phyloP scores from a whole-genome alignment of 2,797 vertebrate species.

The Argya squamiceps region DNA sequence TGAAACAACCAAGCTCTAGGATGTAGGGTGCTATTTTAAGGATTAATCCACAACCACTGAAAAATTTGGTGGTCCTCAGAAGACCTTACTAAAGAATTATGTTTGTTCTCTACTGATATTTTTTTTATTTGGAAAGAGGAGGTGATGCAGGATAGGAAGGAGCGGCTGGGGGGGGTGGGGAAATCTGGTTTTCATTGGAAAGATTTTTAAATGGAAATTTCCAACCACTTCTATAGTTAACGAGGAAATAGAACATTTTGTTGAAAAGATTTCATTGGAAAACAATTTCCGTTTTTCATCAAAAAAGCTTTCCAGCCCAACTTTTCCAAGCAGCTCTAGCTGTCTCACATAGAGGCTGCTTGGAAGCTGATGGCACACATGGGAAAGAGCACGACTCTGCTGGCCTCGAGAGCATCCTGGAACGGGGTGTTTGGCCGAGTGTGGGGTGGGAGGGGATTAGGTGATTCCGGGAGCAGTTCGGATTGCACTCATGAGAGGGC shows the following conservation, averaged over 20 bases:
- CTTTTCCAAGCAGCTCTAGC: conserved; percentile 8
- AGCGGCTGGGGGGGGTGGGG: neutral
- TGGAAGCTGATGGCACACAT: conserved; percentile 2
- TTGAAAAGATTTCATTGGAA: conserved; percentile 52
- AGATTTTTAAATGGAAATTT: conserved; percentile 51
- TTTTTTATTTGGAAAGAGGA: neutral
- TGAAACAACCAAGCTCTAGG: neutral
- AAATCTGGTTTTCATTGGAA: conserved; percentile 57
- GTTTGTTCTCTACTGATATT: neutral
- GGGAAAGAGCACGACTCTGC: neutral
- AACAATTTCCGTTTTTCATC: conserved; percentile 52
- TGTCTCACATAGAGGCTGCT: neutral
- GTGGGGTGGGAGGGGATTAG: rapidly evolving
- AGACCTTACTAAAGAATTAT: neutral
- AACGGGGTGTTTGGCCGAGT: rapidly evolving
- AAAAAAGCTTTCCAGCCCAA: conserved; percentile 16
- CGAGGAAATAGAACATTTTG: conserved; percentile 29
- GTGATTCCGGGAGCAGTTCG: neutral
- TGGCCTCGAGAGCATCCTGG: neutral
- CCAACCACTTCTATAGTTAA: conserved; percentile 52
- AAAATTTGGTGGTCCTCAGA: neutral
- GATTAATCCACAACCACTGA: neutral
- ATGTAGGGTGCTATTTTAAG: neutral
- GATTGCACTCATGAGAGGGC: neutral
- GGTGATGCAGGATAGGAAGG: neutral